Percentiles rank a stretch among this genome's conserved stretches.
Conservation (phyloP, 2,888 invertebrate genomes). For the Tyria jacobaeae region DNA sequence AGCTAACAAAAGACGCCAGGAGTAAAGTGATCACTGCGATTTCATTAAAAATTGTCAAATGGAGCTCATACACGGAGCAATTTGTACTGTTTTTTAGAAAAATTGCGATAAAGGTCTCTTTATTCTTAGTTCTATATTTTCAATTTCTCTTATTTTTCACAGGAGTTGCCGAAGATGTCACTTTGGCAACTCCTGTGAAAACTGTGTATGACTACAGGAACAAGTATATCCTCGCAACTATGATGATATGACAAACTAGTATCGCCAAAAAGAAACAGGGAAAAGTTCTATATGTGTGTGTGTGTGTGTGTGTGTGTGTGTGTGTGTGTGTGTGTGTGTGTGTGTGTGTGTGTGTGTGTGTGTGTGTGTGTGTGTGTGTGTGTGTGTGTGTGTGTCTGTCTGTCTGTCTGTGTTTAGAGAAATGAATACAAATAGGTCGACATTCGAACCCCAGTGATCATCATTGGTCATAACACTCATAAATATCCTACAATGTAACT, state of each 20-base stretch:
- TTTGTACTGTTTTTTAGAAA: constrained; percentile 5
- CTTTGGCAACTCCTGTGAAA: too few species aligned
- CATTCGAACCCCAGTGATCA: neutral
- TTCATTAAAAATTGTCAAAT: neutral
- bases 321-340: too few species aligned
- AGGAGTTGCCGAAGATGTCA: constrained; percentile 7
- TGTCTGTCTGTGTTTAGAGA: too few species aligned
- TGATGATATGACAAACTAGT: constrained; percentile 4
- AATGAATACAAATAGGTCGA: too few species aligned
- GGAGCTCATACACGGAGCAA: neutral
- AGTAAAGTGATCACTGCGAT: neutral
- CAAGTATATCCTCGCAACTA: constrained; percentile 1
- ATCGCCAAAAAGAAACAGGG: neutral
- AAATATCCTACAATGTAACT: neutral
- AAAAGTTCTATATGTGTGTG: too few species aligned
- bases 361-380: too few species aligned
- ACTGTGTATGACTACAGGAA: constrained; percentile 13
- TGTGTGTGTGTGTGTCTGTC: too few species aligned
- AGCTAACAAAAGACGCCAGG: constrained; percentile 3
- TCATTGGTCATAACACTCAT: neutral
- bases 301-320: too few species aligned
- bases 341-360: too few species aligned
- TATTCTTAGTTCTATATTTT: constrained; percentile 18
- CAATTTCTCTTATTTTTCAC: constrained; percentile 17
- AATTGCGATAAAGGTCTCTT: constrained; percentile 7